These are phyloP conservation scores for Petaurus breviceps DNA, from an alignment of 2,113 vertebrate species.

Conservation along the genomic window DNA sequence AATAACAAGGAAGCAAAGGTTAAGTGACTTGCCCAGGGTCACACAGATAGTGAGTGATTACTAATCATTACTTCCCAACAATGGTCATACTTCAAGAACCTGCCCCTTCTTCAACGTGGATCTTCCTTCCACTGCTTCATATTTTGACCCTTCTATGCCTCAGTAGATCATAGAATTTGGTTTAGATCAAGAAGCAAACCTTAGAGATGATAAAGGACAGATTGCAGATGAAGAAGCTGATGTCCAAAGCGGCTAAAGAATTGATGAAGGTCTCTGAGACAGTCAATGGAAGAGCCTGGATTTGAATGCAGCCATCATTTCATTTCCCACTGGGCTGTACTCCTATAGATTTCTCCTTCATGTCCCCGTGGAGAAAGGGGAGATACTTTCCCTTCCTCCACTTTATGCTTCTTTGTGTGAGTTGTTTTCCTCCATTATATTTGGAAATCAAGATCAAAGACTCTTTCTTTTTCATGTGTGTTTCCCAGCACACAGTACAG, in stretches of 20 bases:
- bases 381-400: neutral
- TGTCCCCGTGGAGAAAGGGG: no score
- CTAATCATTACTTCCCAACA: neutral
- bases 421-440: neutral
- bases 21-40: neutral
- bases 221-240: neutral
- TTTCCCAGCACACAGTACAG: neutral
- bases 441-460: neutral
- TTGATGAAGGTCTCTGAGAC: neutral
- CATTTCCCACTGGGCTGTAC: no score
- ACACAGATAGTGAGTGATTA: neutral
- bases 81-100: neutral
- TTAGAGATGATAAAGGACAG: neutral
- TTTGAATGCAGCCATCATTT: neutral
- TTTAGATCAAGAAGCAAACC: neutral
- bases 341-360: neutral
- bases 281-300: neutral
- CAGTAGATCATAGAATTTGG: neutral
- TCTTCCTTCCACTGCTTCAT: neutral
- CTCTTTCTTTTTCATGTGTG: neutral
- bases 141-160: neutral
- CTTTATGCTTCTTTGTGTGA: neutral
- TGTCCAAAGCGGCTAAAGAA: neutral
- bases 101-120: neutral
- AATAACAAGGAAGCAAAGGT: no score